Conservation (phyloP, 2,113 vertebrate genomes). For the Actinemys pallida region DNA sequence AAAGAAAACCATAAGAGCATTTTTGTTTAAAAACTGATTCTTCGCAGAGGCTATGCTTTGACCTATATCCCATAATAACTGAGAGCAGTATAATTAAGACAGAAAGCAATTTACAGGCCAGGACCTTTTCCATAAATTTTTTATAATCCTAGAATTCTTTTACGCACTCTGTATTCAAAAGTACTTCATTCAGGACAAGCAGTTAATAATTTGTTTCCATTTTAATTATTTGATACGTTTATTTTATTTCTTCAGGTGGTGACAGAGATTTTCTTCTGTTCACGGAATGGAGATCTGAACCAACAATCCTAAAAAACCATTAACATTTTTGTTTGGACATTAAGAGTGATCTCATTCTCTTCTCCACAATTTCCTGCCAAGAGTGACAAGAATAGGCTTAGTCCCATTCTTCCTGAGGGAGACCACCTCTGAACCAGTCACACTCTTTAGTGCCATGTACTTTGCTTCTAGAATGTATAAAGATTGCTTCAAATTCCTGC, state of each 20-base stretch:
- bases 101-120: not conserved
- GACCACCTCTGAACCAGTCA: not conserved
- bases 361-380: not conserved
- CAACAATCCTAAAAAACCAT: not conserved
- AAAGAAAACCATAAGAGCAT: not conserved
- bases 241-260: not conserved
- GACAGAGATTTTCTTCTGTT: not conserved
- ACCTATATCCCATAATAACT: not conserved
- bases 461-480: not conserved
- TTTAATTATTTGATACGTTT: not conserved
- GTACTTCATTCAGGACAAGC: not conserved
- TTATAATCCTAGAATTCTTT: not conserved
- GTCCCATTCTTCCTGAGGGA: not conserved
- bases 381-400: not conserved
- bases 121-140: not conserved
- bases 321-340: too few relatives aligned
- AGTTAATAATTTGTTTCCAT: not conserved
- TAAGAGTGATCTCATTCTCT: not conserved
- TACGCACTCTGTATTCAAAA: not conserved
- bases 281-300: not conserved
- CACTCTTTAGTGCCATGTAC: not conserved
- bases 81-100: not conserved
- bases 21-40: not conserved
- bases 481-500: not conserved
- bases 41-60: not conserved